Evolutionary conservation across 2,888 invertebrate genomes (phyloP).

Genomic region (Aproaerema taeniolella): DNA sequence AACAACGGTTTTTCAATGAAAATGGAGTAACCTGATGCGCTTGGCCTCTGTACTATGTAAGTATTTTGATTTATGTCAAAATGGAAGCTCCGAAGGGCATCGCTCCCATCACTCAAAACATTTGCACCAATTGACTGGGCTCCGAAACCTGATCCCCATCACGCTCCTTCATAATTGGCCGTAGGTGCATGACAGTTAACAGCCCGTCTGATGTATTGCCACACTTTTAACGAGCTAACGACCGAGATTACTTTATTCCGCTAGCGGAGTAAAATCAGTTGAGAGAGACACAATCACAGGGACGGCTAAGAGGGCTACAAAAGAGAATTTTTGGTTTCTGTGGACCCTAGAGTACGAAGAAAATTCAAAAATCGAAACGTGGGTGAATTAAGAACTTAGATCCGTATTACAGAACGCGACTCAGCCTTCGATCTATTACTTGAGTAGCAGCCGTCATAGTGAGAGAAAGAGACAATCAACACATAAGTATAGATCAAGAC

Average conservation of each 20-base stretch:
- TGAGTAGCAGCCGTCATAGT: too few relatives aligned
- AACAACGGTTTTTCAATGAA: too few relatives aligned
- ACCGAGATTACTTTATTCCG: slow-evolving; percentile 13
- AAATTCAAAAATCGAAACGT: neutral
- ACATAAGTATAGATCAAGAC: too few relatives aligned
- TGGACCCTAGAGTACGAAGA: neutral
- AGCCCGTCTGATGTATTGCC: slow-evolving; percentile 29
- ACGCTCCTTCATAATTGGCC: slow-evolving; percentile 41
- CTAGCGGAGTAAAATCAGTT: neutral
- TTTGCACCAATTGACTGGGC: slow-evolving; percentile 59
- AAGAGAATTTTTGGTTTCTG: neutral
- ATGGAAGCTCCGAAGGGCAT: slow-evolving; percentile 43
- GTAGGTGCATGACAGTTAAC: slow-evolving; percentile 30
- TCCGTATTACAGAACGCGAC: too few relatives aligned
- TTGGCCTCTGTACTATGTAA: too few relatives aligned
- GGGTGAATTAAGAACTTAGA: too few relatives aligned
- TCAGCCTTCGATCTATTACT: too few relatives aligned
- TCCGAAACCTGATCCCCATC: slow-evolving; percentile 51
- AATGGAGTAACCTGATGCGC: too few relatives aligned
- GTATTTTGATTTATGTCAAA: too few relatives aligned
- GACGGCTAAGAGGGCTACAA: too few relatives aligned
- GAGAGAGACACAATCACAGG: neutral
- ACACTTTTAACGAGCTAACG: slow-evolving; percentile 8
- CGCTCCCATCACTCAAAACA: slow-evolving; percentile 54
- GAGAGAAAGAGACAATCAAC: too few relatives aligned